Evolutionary conservation across 2,113 vertebrate species (phyloP).

Genomic region (Otolemur garnettii): DNA sequence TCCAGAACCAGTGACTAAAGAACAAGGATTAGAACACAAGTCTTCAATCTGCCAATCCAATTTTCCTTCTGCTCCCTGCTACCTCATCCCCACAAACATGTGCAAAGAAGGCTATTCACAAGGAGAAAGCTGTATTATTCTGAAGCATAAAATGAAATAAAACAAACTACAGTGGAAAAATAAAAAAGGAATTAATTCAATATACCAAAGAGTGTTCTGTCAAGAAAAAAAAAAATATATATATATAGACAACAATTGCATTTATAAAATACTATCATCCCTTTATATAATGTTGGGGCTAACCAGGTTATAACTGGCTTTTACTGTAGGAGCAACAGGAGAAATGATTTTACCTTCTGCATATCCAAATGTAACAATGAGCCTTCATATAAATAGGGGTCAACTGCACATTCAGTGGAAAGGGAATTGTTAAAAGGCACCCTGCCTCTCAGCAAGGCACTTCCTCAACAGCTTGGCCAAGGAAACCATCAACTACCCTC

Average conservation of each 20-base stretch:
- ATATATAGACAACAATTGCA: neutral
- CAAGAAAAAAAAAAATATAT: slow-evolving; percentile 19
- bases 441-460: slow-evolving; percentile 72
- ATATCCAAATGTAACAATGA: slow-evolving; percentile 68
- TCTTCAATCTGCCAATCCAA: neutral
- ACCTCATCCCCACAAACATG: neutral
- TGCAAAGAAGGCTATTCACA: neutral
- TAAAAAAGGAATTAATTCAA: slow-evolving; percentile 46
- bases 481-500: slow-evolving; percentile 76
- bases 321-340: slow-evolving; percentile 47
- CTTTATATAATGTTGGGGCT: slow-evolving; percentile 37
- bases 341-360: slow-evolving; percentile 47
- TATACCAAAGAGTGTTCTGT: slow-evolving; percentile 4
- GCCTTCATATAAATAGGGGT: slow-evolving; percentile 62
- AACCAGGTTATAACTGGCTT: slow-evolving; percentile 25
- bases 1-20: neutral
- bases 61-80: neutral
- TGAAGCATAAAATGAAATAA: slow-evolving; percentile 47
- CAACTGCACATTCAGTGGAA: slow-evolving; percentile 55
- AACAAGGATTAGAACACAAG: slow-evolving; percentile 27
- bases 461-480: slow-evolving; percentile 73
- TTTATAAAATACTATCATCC: neutral
- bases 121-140: slow-evolving; percentile 43
- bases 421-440: slow-evolving; percentile 77
- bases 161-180: slow-evolving; percentile 39